Evolutionary conservation across 2,888 invertebrate genomes (phyloP).

Genomic region (Meandrusa payeni): DNA sequence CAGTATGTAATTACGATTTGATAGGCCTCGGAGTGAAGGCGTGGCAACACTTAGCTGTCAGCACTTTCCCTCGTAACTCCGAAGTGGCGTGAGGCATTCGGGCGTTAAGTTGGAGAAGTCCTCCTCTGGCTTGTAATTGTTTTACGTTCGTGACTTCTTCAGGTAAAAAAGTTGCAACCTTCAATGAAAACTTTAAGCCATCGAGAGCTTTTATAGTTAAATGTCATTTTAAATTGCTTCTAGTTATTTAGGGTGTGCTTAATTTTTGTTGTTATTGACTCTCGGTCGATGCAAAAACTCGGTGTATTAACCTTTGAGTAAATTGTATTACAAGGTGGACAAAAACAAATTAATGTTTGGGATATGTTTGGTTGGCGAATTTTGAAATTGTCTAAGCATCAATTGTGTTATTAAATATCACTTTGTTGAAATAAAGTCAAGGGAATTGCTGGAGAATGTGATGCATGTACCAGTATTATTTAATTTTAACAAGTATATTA

Average conservation of each 20-base stretch:
- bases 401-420: constrained; percentile 20
- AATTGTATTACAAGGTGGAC: constrained; percentile 23
- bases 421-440: constrained; percentile 19
- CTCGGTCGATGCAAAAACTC: constrained; percentile 21
- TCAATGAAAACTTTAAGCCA: constrained; percentile 12
- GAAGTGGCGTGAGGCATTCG: constrained; percentile 30
- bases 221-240: constrained; percentile 36
- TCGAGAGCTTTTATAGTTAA: constrained; percentile 24
- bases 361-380: constrained; percentile 21
- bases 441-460: no score
- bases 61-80: constrained; percentile 44
- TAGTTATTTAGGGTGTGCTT: constrained; percentile 30
- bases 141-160: constrained; percentile 11
- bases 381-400: constrained; percentile 15
- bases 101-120: constrained; percentile 34
- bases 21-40: constrained; percentile 47
- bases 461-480: no score
- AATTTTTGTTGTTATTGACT: constrained; percentile 28
- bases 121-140: constrained; percentile 36
- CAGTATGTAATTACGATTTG: constrained; percentile 54
- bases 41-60: constrained; percentile 56
- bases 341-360: constrained; percentile 24
- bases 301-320: constrained; percentile 24
- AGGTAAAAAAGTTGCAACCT: constrained; percentile 10
- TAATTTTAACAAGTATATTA: no score